Percentiles rank a stretch among this genome's conserved stretches.
phyloP scores from a whole-genome alignment of 1,140 invertebrate genomes.

The Himalopsyche phryganea region DNA sequence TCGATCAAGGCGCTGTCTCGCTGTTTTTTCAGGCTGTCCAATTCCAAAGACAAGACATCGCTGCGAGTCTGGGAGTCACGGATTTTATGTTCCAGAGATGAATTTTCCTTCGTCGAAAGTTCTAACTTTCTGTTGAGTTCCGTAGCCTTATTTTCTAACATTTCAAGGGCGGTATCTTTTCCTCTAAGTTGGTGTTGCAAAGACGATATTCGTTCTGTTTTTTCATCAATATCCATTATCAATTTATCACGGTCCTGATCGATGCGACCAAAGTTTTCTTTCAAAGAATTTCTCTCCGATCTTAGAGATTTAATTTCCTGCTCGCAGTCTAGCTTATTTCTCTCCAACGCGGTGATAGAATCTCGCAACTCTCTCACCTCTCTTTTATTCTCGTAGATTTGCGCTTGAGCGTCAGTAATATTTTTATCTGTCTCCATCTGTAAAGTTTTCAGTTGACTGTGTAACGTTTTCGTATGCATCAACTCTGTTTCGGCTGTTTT shows the following conservation, averaged over 20 bases:
- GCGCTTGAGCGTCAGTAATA: constrained; percentile 54
- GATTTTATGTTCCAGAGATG: constrained; percentile 53
- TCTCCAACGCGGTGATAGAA: constrained; percentile 52
- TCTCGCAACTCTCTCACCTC: constrained; percentile 55
- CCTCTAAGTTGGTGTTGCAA: constrained; percentile 56
- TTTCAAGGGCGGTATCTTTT: constrained; percentile 47
- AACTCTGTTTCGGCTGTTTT: constrained; percentile 47
- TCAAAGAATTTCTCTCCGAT: constrained; percentile 55
- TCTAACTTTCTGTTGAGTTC: constrained; percentile 47
- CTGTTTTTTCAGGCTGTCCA: constrained; percentile 46
- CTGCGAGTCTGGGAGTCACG: constrained; percentile 56
- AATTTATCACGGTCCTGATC: constrained; percentile 61
- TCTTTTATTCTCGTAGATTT: constrained; percentile 53
- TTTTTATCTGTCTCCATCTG: constrained; percentile 62
- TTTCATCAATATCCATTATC: constrained; percentile 58
- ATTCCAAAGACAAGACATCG: constrained; percentile 49
- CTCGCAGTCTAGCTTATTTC: constrained; percentile 54
- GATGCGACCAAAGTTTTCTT: constrained; percentile 52
- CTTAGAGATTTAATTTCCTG: constrained; percentile 54
- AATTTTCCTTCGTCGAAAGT: constrained; percentile 34
- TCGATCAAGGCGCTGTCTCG: constrained; percentile 56
- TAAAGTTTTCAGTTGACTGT: constrained; percentile 55
- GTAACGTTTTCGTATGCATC: constrained; percentile 47
- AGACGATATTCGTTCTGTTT: constrained; percentile 53
- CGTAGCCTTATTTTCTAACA: constrained; percentile 44